phyloP scores from a whole-genome alignment of 1,140 invertebrate species.

The Mactra quadrangularis region DNA sequence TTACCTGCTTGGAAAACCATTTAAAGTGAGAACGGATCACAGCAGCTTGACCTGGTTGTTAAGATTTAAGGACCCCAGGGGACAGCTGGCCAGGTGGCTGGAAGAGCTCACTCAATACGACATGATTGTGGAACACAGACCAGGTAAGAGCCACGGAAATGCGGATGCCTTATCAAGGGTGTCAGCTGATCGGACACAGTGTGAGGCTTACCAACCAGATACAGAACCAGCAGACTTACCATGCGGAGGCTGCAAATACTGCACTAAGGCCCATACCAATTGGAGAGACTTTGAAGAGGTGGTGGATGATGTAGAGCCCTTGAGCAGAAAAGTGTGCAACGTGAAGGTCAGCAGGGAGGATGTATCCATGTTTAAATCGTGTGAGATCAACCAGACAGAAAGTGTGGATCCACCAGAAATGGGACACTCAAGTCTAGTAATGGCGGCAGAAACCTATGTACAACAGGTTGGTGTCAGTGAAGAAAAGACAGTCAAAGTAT shows the following conservation, averaged over 20 bases:
- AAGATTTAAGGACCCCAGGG: background rate
- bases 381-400: background rate
- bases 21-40: constrained; percentile 60
- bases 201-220: background rate
- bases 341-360: background rate
- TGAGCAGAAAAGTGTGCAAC: background rate
- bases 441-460: background rate
- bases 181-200: background rate
- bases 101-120: background rate
- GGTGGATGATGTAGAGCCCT: too few species aligned
- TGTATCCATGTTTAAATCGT: background rate
- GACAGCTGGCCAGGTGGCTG: background rate
- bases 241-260: background rate
- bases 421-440: background rate
- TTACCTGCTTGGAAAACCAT: constrained; percentile 20
- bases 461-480: background rate
- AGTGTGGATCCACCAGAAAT: background rate
- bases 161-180: background rate
- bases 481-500: background rate
- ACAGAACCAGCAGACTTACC: background rate
- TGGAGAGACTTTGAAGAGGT: too few species aligned
- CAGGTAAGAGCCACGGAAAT: background rate
- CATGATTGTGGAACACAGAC: background rate
- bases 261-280: background rate
- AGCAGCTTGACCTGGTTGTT: constrained; percentile 1